Evolutionary conservation across 2,797 vertebrate species (phyloP).

Genomic region (Takifugu rubripes): DNA sequence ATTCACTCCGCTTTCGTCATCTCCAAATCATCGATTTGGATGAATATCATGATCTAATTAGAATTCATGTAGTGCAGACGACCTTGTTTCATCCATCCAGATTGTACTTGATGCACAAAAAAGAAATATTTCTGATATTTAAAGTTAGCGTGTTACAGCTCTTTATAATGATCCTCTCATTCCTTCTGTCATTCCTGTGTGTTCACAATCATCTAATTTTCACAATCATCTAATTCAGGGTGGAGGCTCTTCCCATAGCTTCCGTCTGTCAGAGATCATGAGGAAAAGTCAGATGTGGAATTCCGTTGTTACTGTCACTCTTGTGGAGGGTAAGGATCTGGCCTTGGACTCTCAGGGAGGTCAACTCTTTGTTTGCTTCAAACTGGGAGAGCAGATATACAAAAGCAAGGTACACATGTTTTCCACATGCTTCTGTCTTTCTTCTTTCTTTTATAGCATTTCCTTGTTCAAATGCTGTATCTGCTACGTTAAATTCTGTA

Average conservation of each 20-base stretch:
- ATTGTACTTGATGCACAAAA: background rate
- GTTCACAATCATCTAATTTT: background rate
- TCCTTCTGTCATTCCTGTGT: background rate
- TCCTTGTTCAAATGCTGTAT: background rate
- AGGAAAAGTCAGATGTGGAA: slow-evolving; percentile 91
- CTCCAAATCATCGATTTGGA: slow-evolving; percentile 1
- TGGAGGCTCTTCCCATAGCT: slow-evolving; percentile 27
- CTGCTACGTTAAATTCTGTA: background rate
- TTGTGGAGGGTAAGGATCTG: slow-evolving; percentile 85
- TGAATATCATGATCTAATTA: background rate
- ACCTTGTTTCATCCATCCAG: background rate
- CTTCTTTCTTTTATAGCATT: background rate
- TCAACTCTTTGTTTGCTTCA: slow-evolving; percentile 86
- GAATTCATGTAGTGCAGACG: background rate
- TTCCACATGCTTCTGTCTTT: background rate
- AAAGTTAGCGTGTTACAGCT: too few relatives aligned
- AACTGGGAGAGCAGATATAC: slow-evolving; percentile 88
- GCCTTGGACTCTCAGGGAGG: slow-evolving; percentile 70
- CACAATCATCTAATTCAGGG: slow-evolving; percentile 7
- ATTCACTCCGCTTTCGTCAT: slow-evolving; percentile 1
- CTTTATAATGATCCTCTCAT: too few relatives aligned
- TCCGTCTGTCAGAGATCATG: slow-evolving; percentile 74
- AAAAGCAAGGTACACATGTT: slow-evolving; percentile 86
- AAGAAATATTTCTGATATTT: background rate
- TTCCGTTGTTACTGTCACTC: slow-evolving; percentile 81